phyloP scores from a whole-genome alignment of 2,797 vertebrate genomes.

The Prionace glauca region DNA sequence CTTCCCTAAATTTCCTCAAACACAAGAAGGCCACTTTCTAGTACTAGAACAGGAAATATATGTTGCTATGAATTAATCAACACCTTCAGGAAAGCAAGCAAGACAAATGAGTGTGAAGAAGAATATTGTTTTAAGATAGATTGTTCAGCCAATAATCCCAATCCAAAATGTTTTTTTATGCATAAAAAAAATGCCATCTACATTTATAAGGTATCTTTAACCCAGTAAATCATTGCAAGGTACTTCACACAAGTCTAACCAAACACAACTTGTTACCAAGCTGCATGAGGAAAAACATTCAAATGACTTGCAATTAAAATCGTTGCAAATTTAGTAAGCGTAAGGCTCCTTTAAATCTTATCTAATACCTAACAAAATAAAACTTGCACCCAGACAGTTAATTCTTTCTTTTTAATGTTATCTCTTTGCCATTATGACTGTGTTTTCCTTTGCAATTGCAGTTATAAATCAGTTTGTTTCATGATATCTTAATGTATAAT shows the following conservation, averaged over 20 bases:
- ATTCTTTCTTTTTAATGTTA: not conserved
- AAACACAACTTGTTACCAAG: not conserved
- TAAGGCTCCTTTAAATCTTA: conserved; percentile 1
- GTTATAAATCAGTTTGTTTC: conserved; percentile 20
- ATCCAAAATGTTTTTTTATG: not conserved
- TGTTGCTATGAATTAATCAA: not conserved
- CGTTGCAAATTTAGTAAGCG: not conserved
- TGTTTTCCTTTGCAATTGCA: not conserved
- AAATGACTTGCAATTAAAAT: not conserved
- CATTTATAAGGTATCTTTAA: not conserved
- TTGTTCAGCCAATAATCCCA: not conserved
- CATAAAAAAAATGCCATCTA: not conserved
- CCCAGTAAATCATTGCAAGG: not conserved
- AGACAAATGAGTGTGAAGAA: not conserved
- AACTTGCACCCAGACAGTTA: not conserved
- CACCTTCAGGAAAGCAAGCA: not conserved
- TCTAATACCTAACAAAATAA: not conserved
- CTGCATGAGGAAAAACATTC: not conserved
- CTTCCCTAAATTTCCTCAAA: not conserved
- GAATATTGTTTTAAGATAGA: not conserved
- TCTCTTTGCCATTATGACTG: not conserved
- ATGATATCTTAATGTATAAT: not conserved
- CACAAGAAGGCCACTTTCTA: not conserved
- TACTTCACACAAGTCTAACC: not conserved
- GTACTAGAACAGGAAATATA: not conserved